A percentile compares a stretch with the other conserved stretches of the same genome.
Conservation (phyloP, 2,888 invertebrate genomes). For the Lathronympha strigana region DNA sequence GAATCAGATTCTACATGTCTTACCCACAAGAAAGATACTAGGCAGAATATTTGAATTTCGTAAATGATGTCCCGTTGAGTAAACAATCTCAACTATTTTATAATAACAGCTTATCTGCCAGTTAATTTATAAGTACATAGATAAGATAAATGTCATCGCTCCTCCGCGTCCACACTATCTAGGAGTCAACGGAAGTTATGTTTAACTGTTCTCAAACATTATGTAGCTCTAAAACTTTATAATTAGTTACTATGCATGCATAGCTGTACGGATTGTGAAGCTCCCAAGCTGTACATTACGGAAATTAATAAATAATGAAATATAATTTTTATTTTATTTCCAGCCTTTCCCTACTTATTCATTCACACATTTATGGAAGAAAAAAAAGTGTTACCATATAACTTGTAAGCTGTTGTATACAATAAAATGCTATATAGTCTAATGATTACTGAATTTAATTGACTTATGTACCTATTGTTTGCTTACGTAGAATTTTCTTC, state of each 20-base stretch:
- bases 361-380: neutral
- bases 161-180: neutral
- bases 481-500: neutral
- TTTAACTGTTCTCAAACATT: neutral
- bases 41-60: too few relatives aligned
- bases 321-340: conserved; percentile 10
- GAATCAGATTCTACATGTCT: too few relatives aligned
- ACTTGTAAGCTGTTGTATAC: neutral
- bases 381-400: neutral
- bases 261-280: too few relatives aligned
- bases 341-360: neutral
- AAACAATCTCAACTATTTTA: neutral
- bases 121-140: conserved; percentile 28
- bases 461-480: neutral
- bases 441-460: neutral
- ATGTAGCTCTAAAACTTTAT: neutral
- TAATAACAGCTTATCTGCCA: conserved; percentile 2
- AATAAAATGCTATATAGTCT: too few relatives aligned
- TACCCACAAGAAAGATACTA: too few relatives aligned
- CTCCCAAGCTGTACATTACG: too few relatives aligned
- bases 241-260: neutral
- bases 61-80: neutral
- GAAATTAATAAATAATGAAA: neutral
- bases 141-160: conserved; percentile 41
- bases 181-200: neutral